Base-by-base conservation (phyloP, 2,113 vertebrate genomes). In the Laticauda laticaudata region DNA sequence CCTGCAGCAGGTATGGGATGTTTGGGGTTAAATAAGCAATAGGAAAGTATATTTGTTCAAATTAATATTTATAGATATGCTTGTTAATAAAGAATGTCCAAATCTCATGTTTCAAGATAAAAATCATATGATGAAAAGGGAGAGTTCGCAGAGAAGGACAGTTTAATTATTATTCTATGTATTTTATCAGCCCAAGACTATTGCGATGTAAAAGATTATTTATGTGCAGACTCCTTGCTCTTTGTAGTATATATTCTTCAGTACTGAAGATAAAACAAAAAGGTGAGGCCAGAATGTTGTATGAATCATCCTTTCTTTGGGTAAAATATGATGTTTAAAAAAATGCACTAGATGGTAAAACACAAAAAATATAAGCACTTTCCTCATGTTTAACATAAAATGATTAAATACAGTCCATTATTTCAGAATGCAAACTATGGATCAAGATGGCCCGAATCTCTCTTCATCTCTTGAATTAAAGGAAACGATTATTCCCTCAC, bases 1-100 rank as follows among this genome's bases (percentile, higher is more conserved):
- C 93, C 24, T 92, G 90, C 93, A 89, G 86, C 91, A 94, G 95
- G 91, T 51, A 94, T 56, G 94, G 92, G 56, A 45, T 94, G 87
- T 23, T 45, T 93, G 85, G 69, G 69, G n/a, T 86, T 10, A 89
- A 86, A 45, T 48, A 93, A 45, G 26, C 43, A 59, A 75, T 89
- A 24, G 48, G 0, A 0, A 45, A 92, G 64, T 91, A 54, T 86
- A 34, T 94, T 91, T 0, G 7, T 89, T 91, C 34, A 10, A 87
- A 23, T 91, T 86, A 92, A 85, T 55, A 86, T 92, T 92, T 92
- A 86, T 45, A 95, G 91, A n/a, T 88, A 93, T 26, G 43, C 53
- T 87, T 91, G 61, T 89, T 86, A 89, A 61, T 23, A 39, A 24
- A 39, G 29, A 86, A 86, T 34, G 12, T 56, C 75, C 55, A 86